A percentile compares a stretch with the other conserved stretches of the same genome.
These are phyloP conservation scores for Heliocidaris erythrogramma DNA, from an alignment of 35 echinoderm and acorn worm species.

Conservation along the genomic window DNA sequence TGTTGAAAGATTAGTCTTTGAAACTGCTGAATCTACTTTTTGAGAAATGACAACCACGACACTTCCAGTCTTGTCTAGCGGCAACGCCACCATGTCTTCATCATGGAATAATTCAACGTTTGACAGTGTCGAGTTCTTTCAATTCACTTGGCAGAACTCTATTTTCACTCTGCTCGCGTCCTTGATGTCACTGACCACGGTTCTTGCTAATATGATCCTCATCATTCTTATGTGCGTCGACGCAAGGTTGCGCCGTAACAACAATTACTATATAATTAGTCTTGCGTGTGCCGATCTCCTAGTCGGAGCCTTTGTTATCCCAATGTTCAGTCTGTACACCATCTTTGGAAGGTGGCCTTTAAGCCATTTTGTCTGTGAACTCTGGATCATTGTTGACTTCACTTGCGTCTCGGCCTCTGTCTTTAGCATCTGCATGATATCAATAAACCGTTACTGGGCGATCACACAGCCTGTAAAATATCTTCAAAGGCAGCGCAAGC, in stretches of 20 bases:
- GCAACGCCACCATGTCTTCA: neutral
- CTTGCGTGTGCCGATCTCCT: slow-evolving; percentile 67
- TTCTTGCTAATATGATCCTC: slow-evolving; percentile 49
- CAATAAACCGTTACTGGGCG: slow-evolving; percentile 76
- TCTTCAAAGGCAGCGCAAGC: slow-evolving; percentile 21
- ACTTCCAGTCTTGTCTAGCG: neutral
- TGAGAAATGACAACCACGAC: neutral
- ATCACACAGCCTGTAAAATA: slow-evolving; percentile 68
- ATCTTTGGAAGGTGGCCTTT: slow-evolving; percentile 66
- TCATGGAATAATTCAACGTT: neutral
- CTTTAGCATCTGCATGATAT: slow-evolving; percentile 66
- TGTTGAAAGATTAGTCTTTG: neutral
- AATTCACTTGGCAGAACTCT: slow-evolving; percentile 24
- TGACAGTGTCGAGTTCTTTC: neutral
- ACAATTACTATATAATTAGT: slow-evolving; percentile 73
- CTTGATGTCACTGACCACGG: slow-evolving; percentile 27
- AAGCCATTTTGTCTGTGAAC: slow-evolving; percentile 54
- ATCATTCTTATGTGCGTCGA: slow-evolving; percentile 61
- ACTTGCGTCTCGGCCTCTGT: slow-evolving; percentile 69
- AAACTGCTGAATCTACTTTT: neutral
- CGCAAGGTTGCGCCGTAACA: slow-evolving; percentile 43
- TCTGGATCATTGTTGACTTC: slow-evolving; percentile 69
- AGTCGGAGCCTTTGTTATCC: slow-evolving; percentile 69
- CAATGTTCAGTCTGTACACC: slow-evolving; percentile 55
- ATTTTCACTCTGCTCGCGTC: neutral